These are phyloP conservation scores for Corythucha ciliata DNA, from an alignment of 2,888 invertebrate genomes.

Conservation along the genomic window DNA sequence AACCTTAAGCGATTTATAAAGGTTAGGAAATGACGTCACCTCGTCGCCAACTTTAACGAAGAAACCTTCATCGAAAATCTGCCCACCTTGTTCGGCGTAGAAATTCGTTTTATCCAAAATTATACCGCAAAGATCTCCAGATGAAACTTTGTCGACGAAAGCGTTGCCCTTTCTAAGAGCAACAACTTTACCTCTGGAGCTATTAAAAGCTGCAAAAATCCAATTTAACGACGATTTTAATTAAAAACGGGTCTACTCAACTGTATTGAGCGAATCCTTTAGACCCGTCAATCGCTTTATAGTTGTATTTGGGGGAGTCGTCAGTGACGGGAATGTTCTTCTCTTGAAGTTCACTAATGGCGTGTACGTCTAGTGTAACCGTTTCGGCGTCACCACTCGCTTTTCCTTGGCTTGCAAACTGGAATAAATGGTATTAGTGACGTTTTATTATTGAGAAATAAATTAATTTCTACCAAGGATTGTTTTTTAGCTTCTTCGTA, in stretches of 20 bases:
- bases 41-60: constrained; percentile 74
- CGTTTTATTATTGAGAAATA: background rate
- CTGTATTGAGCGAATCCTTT: constrained; percentile 27
- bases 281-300: constrained; percentile 52
- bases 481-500: constrained; percentile 88
- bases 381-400: constrained; percentile 68
- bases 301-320: constrained; percentile 86
- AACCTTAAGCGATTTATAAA: background rate
- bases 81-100: constrained; percentile 98
- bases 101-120: constrained; percentile 87
- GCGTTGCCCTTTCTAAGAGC: constrained; percentile 69
- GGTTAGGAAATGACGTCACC: constrained; percentile 38
- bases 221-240: background rate
- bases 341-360: constrained; percentile 80
- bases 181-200: constrained; percentile 65
- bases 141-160: constrained; percentile 72
- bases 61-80: constrained; percentile 93
- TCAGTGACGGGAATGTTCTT: constrained; percentile 69
- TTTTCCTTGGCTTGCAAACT: constrained; percentile 79
- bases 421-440: constrained; percentile 25
- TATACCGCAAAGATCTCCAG: constrained; percentile 85
- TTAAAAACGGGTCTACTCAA: background rate
- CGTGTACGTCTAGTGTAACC: constrained; percentile 87
- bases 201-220: constrained; percentile 49
- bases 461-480: constrained; percentile 52